Evolutionary conservation across 2,113 vertebrate genomes (phyloP).

Genomic region (Prochilodus magdalenae): DNA sequence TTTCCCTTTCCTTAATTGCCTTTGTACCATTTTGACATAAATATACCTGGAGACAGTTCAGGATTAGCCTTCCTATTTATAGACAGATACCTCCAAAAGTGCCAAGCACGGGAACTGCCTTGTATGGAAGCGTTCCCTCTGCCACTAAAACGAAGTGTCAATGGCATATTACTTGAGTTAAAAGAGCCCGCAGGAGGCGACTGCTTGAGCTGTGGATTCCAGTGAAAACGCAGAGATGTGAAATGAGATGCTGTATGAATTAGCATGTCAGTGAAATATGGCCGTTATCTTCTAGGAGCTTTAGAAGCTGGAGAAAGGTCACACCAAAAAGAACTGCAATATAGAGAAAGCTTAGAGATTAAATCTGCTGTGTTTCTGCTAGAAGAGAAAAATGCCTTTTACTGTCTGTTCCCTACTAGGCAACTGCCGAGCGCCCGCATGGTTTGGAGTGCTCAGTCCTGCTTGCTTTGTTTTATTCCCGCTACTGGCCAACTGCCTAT

Average conservation of each 20-base stretch:
- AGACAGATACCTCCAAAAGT: background rate
- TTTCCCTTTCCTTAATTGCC: background rate
- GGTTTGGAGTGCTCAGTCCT: background rate
- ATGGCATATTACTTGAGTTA: background rate
- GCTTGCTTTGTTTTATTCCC: constrained; percentile 26
- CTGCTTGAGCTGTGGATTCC: background rate
- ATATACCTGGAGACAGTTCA: background rate
- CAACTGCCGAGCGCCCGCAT: background rate
- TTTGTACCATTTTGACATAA: background rate
- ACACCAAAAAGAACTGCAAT: background rate
- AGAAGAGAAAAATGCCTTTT: background rate
- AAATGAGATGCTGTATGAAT: constrained; percentile 1
- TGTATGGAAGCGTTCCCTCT: background rate
- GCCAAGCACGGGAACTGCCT: background rate
- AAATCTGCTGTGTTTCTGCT: constrained; percentile 2
- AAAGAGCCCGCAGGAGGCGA: background rate
- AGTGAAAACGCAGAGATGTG: background rate
- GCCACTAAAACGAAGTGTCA: background rate
- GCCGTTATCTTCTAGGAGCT: background rate
- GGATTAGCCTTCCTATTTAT: constrained; percentile 11
- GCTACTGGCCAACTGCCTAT: constrained; percentile 13
- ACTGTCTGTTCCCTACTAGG: background rate
- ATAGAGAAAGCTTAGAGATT: background rate
- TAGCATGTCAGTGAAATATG: background rate
- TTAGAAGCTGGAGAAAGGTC: background rate